These are phyloP conservation scores for Clusia tigrina DNA, from an alignment of 2,888 invertebrate species.

Conservation along the genomic window DNA sequence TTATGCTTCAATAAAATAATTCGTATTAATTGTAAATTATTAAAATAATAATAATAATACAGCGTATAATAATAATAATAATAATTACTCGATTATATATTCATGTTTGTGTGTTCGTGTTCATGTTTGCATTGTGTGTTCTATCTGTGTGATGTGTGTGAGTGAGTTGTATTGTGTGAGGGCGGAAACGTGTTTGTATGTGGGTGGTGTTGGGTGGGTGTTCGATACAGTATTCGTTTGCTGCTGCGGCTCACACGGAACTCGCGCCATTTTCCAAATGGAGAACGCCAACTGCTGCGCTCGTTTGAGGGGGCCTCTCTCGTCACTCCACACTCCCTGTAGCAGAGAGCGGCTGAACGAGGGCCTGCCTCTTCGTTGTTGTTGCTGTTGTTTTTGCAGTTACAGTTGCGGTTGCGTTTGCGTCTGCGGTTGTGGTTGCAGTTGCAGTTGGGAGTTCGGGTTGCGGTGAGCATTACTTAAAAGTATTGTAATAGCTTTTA, in stretches of 20 bases:
- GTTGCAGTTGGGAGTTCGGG: neutral
- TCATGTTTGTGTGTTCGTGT: conserved; percentile 19
- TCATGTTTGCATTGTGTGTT: neutral
- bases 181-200: conserved; percentile 11
- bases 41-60: conserved; percentile 9
- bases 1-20: conserved; percentile 17
- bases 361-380: neutral
- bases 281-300: too few relatives aligned
- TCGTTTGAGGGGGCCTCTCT: neutral
- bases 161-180: conserved; percentile 14
- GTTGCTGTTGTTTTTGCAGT: neutral
- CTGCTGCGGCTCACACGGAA: neutral
- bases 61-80: conserved; percentile 6
- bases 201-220: too few relatives aligned
- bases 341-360: neutral
- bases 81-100: conserved; percentile 12
- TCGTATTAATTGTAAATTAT: conserved; percentile 21
- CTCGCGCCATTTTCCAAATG: conserved; percentile 26
- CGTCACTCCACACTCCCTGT: neutral
- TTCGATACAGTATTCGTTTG: too few relatives aligned
- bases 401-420: neutral
- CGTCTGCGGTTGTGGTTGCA: neutral
- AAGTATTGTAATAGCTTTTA: neutral
- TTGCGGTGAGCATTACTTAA: neutral
- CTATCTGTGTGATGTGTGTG: conserved; percentile 17